phyloP scores from a whole-genome alignment of 2,888 invertebrate genomes.

The Serripes groenlandicus region DNA sequence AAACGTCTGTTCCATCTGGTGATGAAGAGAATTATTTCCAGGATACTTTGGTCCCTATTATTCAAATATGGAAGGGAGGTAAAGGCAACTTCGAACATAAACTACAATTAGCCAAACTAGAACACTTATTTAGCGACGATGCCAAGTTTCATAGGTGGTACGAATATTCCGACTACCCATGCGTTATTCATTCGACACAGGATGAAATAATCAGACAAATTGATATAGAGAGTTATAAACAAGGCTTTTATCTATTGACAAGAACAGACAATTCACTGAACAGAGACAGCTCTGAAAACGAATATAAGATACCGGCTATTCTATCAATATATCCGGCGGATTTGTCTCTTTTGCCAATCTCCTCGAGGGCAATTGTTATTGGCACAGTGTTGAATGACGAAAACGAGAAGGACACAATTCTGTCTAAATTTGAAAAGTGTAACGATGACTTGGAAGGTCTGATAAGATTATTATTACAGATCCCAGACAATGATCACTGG shows the following conservation, averaged over 20 bases:
- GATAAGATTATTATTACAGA: not conserved
- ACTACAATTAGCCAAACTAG: not conserved
- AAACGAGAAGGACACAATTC: not conserved
- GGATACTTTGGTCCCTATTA: not conserved
- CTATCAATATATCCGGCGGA: conserved; percentile 1
- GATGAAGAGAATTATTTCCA: not conserved
- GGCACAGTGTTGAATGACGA: not conserved
- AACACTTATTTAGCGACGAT: not conserved
- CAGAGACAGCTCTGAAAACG: not conserved
- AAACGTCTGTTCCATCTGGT: not conserved
- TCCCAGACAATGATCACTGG: too few species aligned
- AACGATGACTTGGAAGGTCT: not conserved
- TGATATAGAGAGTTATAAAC: not conserved
- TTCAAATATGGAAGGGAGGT: conserved; percentile 5
- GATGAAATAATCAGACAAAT: not conserved
- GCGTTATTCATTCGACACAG: not conserved
- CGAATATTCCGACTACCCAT: conserved; percentile 11
- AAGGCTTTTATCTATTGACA: conserved; percentile 2
- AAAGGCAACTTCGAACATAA: not conserved
- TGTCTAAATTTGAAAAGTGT: not conserved
- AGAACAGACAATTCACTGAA: not conserved
- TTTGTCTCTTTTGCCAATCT: not conserved
- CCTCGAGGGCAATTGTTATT: not conserved
- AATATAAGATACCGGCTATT: not conserved
- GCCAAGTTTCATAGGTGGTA: conserved; percentile 3